Evolutionary conservation across 2,113 vertebrate genomes (phyloP), one percentile per base, ranked within the genome.

Genomic region (Platysternon megacephalum): DNA sequence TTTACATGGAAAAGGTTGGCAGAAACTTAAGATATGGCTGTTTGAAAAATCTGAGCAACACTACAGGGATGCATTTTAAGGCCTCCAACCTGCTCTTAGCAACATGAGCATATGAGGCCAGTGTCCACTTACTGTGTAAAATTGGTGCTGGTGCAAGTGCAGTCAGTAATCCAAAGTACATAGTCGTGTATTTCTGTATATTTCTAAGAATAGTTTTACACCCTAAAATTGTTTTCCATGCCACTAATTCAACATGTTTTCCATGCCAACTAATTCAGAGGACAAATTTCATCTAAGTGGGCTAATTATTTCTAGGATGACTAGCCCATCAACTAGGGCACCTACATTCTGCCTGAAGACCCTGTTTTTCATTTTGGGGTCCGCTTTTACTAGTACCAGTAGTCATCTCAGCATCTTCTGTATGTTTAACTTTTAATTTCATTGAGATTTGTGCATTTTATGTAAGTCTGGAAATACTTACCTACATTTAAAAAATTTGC

Each of bases 81-180:
- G 16, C 12, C 46, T 56, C 2, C 39, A 76, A 26, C 52, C 48
- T 72, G 32, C 28, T 35, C 1, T 48, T 76, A 82, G 53, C 68
- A 90, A 0, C 46, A 1, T 1, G 32, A 56, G 28, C 42, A 55
- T 21, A 26, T 0, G 0, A 87, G 56, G 13, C 24, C 68, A 11
- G 6, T 11, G 14, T 26, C 32, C 9, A 4, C 11, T 48, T 35
- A 1, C 35, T 81, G 78, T 65, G 65, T 55, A 17, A 42, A 1
- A 0, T 0, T 76, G 79, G 35, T 68, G 19, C 58, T 17, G 28
- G 52, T 53, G 51, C 56, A 51, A 68, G 49, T 42, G 8, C 0
- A 46, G 91, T 56, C 44, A 32, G 0, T 83, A 65, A 88, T 92
- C 85, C 56, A 56, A 65, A n/a, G 82, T n/a, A 72, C 19, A 72